Conservation (phyloP, 2,888 invertebrate genomes). For the Busseola fusca region DNA sequence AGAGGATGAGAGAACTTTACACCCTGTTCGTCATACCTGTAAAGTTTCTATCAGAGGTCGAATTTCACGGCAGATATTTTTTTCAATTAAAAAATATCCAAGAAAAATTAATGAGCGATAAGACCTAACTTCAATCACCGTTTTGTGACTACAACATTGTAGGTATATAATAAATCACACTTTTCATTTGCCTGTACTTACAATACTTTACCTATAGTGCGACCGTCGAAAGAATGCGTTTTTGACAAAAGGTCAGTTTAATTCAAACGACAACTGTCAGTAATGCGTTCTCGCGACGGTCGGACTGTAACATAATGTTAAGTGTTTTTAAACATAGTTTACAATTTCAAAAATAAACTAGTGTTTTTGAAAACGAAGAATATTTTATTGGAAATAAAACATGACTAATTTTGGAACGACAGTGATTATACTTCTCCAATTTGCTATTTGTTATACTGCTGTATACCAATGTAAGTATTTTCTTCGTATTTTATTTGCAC, state of each 20-base stretch:
- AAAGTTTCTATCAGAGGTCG: too few species aligned
- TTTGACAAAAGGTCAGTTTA: too few species aligned
- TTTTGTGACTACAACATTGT: background rate
- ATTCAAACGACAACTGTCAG: background rate
- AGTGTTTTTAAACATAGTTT: constrained; percentile 3
- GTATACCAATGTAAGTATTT: constrained; percentile 13
- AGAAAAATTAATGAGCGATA: constrained; percentile 14
- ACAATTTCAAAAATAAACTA: background rate
- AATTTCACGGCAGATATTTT: constrained; percentile 18
- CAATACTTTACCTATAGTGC: background rate
- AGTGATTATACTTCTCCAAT: constrained; percentile 1
- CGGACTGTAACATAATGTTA: background rate
- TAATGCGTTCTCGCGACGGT: background rate
- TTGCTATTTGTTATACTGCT: too few species aligned
- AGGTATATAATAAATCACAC: background rate
- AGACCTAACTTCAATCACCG: constrained; percentile 8
- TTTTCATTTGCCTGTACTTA: constrained; percentile 1
- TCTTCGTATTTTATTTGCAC: background rate
- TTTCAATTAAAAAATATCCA: background rate
- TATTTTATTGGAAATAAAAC: background rate
- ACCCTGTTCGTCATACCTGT: too few species aligned
- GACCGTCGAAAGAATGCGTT: background rate
- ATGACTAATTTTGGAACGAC: background rate
- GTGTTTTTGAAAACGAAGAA: background rate
- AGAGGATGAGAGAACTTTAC: too few species aligned